Percentiles rank a stretch among this genome's conserved stretches.
These are phyloP conservation scores for Drosophila cardini DNA, from an alignment of 1,140 invertebrate genomes.

Conservation along the genomic window DNA sequence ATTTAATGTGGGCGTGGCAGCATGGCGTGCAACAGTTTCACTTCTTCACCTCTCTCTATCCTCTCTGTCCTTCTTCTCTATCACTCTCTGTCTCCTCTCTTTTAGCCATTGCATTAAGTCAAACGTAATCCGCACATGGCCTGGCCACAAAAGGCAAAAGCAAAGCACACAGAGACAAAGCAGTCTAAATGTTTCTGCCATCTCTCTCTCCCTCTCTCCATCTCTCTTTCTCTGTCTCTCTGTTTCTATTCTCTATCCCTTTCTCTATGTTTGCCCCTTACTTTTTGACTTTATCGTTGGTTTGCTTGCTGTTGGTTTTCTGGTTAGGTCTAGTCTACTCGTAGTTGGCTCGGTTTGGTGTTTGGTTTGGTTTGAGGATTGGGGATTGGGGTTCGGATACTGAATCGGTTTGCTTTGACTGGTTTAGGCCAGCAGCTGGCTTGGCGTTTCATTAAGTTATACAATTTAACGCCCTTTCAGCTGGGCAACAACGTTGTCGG, in stretches of 20 bases:
- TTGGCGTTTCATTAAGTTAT: constrained; percentile 81
- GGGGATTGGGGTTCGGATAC: constrained; percentile 19
- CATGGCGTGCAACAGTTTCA: constrained; percentile 75
- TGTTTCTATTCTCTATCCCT: background rate
- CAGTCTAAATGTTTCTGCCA: constrained; percentile 38
- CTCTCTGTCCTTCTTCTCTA: constrained; percentile 12
- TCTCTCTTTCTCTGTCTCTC: background rate
- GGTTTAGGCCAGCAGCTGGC: constrained; percentile 54
- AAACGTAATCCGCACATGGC: constrained; percentile 82
- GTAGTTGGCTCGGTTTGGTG: constrained; percentile 34
- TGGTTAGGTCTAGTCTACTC: constrained; percentile 72
- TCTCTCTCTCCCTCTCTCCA: background rate
- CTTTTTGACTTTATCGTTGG: constrained; percentile 76
- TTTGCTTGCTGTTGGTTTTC: constrained; percentile 75
- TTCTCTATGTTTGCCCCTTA: constrained; percentile 39
- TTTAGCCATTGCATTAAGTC: constrained; percentile 72
- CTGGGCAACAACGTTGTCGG: constrained; percentile 58
- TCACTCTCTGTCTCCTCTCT: background rate
- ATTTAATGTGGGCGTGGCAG: constrained; percentile 74
- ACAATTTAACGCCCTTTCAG: constrained; percentile 83
- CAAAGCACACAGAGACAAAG: constrained; percentile 52
- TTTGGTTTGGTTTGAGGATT: constrained; percentile 3
- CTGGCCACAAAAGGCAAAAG: constrained; percentile 63
- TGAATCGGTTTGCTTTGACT: constrained; percentile 74
- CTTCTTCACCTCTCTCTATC: background rate